These are phyloP conservation scores for Sycophila texana DNA, from an alignment of 2,888 invertebrate species.

Conservation along the genomic window DNA sequence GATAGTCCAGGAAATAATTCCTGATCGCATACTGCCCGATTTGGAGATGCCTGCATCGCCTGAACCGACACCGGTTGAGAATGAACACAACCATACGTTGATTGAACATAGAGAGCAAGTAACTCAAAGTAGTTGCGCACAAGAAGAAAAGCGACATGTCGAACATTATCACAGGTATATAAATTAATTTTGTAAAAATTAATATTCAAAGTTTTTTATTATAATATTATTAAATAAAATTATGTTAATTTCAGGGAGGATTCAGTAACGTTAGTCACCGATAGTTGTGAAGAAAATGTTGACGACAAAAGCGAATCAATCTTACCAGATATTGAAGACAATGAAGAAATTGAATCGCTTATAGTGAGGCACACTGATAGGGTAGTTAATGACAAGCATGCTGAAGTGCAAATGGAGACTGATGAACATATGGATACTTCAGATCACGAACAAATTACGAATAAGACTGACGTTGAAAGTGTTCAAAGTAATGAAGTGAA, in stretches of 20 bases:
- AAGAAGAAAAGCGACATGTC: conserved; percentile 49
- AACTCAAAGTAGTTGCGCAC: conserved; percentile 56
- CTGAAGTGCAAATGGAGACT: conserved; percentile 20
- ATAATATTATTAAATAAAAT: background rate
- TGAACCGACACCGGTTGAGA: conserved; percentile 44
- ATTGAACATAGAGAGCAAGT: conserved; percentile 64
- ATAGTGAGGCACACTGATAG: conserved; percentile 25
- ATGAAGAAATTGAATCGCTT: conserved; percentile 55
- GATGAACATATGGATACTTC: conserved; percentile 27
- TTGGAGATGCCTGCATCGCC: conserved; percentile 63
- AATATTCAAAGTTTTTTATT: conserved; percentile 11
- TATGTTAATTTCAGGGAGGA: conserved; percentile 43
- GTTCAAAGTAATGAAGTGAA: background rate
- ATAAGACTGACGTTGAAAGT: conserved; percentile 28
- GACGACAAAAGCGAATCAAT: conserved; percentile 68
- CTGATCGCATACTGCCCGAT: conserved; percentile 67
- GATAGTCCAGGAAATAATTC: conserved; percentile 62
- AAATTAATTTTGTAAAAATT: background rate
- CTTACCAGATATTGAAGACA: conserved; percentile 66
- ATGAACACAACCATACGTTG: conserved; percentile 37
- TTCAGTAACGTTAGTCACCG: conserved; percentile 31
- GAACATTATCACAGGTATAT: conserved; percentile 51
- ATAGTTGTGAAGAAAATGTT: conserved; percentile 32
- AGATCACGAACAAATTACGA: conserved; percentile 34
- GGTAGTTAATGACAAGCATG: conserved; percentile 28